Evolutionary conservation across 2,888 invertebrate species (phyloP).

Genomic region (Euclidia mi): DNA sequence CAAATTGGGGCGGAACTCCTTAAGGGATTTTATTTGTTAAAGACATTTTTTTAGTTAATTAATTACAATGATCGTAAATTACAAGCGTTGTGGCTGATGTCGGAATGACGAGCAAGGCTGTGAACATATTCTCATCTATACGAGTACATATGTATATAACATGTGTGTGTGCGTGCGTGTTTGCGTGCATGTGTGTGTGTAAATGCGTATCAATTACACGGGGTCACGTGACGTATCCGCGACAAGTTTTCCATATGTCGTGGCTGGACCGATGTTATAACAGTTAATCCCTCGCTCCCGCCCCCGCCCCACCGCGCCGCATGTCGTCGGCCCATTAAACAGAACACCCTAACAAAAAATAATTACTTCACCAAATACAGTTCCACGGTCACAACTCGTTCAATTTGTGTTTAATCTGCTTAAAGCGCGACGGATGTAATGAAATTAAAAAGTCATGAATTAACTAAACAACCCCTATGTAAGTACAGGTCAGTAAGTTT

Average conservation of each 20-base stretch:
- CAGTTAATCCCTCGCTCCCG: slow-evolving; percentile 57
- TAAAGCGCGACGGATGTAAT: slow-evolving; percentile 57
- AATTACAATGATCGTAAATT: slow-evolving; percentile 52
- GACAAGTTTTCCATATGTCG: slow-evolving; percentile 76
- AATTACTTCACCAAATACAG: slow-evolving; percentile 83
- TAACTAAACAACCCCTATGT: slow-evolving; percentile 57
- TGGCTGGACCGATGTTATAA: slow-evolving; percentile 57
- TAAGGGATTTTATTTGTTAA: slow-evolving; percentile 41
- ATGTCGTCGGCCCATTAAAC: slow-evolving; percentile 83
- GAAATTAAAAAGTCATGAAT: slow-evolving; percentile 64
- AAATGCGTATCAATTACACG: slow-evolving; percentile 51
- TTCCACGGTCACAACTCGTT: slow-evolving; percentile 71
- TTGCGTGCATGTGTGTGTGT: background rate
- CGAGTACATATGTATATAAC: no score
- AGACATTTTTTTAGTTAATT: slow-evolving; percentile 43
- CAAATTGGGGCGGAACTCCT: slow-evolving; percentile 45
- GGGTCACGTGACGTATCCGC: slow-evolving; percentile 58
- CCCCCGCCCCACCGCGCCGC: slow-evolving; percentile 64
- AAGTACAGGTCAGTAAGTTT: slow-evolving; percentile 33
- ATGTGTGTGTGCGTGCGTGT: background rate
- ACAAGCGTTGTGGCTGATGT: slow-evolving; percentile 22
- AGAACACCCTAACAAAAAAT: slow-evolving; percentile 84
- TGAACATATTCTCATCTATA: background rate
- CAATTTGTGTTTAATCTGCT: slow-evolving; percentile 68
- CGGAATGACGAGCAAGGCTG: slow-evolving; percentile 31